Base-by-base conservation (phyloP, 2,888 invertebrate species). In the Drosophila macrospina region DNA sequence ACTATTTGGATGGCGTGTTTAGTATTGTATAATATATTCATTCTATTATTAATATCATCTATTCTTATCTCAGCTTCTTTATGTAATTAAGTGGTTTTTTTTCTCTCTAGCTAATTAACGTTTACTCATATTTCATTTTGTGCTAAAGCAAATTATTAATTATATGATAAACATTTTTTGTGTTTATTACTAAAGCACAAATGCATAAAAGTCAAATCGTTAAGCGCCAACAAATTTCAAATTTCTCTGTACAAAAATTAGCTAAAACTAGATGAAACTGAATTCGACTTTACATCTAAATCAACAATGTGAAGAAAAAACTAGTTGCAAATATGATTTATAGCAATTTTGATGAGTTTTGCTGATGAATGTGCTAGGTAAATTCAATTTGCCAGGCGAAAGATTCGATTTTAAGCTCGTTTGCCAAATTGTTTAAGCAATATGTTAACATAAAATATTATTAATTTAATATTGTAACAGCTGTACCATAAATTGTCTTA, bases 21-120 rank as follows among this genome's bases (percentile, higher is more conserved):
- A 41, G 37, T 34, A 42, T 52, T 65, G 37, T 44, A 47, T 60
- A 70, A 69, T 52, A 36, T 44, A 45, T 47, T 51, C 65, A 56
- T 60, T 47, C 32, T 42, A 57, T 20, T 44, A 28, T 16, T 60
- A 13, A 30, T 24, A 47, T 24, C 20, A 2, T 64, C 32, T 34
- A 39, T 55, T 41, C 37, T 47, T 37, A 52, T 36, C 48, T 48
- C 11, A 15, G 76, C 20, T 47, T 65, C 13, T 8, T 60, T 48
- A 54, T 56, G 30, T 39, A 54, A 37, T 44, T 39, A 50, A 50
- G 57, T 48, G 52, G 37, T n/a, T 20, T 20, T 20, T 20, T 20
- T 20, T 20, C 5, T 26, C 26, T 74, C 67, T 32, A 59, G 47
- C 41, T 60, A 72, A 76, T 77, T 72, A 63, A 60, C 32, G 50